A percentile compares a stretch with the other conserved stretches of the same genome.
phyloP scores from a whole-genome alignment of 2,888 invertebrate genomes.

The Lochmaea crataegi region DNA sequence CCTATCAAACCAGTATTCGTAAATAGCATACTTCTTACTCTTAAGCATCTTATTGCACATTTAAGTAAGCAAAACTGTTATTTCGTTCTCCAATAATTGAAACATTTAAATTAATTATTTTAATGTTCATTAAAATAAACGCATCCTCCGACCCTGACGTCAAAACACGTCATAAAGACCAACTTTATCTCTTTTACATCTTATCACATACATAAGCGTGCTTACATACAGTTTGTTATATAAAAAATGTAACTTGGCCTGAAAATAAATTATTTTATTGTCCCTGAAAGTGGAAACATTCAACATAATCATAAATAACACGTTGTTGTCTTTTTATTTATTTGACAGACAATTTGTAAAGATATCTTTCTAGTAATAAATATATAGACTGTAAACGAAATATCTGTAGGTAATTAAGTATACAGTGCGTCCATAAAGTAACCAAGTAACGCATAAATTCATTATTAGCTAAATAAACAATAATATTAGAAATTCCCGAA shows the following conservation, averaged over 20 bases:
- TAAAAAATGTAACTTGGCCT: conserved; percentile 20
- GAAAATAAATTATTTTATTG: conserved; percentile 22
- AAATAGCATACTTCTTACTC: neutral
- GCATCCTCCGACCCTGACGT: neutral
- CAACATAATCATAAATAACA: conserved; percentile 20
- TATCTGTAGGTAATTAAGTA: no score
- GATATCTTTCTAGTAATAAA: conserved; percentile 2
- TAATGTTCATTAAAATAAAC: neutral
- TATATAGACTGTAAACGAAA: no score
- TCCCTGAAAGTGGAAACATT: conserved; percentile 16
- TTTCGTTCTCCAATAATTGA: neutral
- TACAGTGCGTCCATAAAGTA: no score
- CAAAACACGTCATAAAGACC: conserved; percentile 34
- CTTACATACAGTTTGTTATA: conserved; percentile 15
- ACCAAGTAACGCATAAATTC: no score
- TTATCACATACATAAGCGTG: conserved; percentile 35
- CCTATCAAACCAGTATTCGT: no score
- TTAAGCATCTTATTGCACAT: no score
- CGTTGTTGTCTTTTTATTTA: neutral
- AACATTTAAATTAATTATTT: neutral
- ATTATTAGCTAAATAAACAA: no score
- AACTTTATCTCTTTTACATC: conserved; percentile 30
- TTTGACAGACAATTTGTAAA: neutral
- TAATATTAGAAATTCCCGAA: no score
- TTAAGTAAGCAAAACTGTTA: neutral